Percentiles rank a stretch among this genome's conserved stretches.
phyloP scores from a whole-genome alignment of 2,888 invertebrate species.

The Pseudanteris insignis region DNA sequence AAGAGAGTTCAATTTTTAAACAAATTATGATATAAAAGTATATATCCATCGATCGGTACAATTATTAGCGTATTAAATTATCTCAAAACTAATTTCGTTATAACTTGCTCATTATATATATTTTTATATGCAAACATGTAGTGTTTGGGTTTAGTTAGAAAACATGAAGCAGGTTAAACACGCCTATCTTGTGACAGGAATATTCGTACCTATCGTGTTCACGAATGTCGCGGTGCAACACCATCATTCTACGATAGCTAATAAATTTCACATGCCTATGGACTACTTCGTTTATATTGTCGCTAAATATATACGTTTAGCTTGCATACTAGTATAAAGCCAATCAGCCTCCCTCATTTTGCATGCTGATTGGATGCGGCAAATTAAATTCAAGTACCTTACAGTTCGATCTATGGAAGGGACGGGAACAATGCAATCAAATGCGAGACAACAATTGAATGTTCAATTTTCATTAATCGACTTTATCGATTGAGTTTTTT shows the following conservation, averaged over 20 bases:
- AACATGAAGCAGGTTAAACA: constrained; percentile 57
- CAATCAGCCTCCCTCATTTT: constrained; percentile 12
- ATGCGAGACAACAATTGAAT: constrained; percentile 13
- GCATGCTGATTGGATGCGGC: constrained; percentile 25
- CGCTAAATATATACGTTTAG: constrained; percentile 27
- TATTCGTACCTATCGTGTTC: constrained; percentile 61
- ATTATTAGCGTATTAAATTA: too few relatives aligned
- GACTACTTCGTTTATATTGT: constrained; percentile 27
- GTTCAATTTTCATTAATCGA: constrained; percentile 10
- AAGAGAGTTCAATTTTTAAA: too few relatives aligned
- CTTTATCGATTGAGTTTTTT: too few relatives aligned
- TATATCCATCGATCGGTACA: too few relatives aligned
- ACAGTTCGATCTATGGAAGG: constrained; percentile 6
- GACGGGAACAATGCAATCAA: constrained; percentile 20
- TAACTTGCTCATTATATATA: constrained; percentile 60
- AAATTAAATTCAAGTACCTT: constrained; percentile 21
- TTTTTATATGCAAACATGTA: constrained; percentile 57
- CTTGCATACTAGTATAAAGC: constrained; percentile 11
- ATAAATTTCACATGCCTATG: constrained; percentile 52
- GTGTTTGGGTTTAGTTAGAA: constrained; percentile 59
- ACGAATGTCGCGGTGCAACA: constrained; percentile 54
- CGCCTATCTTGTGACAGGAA: constrained; percentile 57
- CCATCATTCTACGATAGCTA: constrained; percentile 59
- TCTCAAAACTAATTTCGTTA: too few relatives aligned
- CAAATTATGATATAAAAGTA: too few relatives aligned